Conservation (phyloP, 2,888 invertebrate species). For the Epistrophe eligans region DNA sequence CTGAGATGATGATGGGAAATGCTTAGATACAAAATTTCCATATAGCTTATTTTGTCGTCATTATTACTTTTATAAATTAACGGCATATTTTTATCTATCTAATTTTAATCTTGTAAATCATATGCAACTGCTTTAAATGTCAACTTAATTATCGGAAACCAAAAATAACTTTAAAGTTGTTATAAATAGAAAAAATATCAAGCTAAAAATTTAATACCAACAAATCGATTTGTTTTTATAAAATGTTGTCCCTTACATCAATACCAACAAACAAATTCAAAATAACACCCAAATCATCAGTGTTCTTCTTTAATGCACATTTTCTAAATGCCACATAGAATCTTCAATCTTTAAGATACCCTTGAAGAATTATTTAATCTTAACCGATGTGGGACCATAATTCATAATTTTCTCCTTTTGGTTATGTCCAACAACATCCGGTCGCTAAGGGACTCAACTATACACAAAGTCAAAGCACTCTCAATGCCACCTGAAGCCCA, state of each 20-base stretch:
- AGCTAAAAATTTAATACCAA: too few relatives aligned
- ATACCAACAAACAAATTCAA: background rate
- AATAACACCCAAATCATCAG: background rate
- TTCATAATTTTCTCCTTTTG: conserved; percentile 74
- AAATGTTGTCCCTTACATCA: background rate
- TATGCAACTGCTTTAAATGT: too few relatives aligned
- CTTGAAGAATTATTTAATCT: conserved; percentile 66
- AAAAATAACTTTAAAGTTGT: too few relatives aligned
- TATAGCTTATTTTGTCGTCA: too few relatives aligned
- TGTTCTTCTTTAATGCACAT: background rate
- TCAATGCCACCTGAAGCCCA: conserved; percentile 71
- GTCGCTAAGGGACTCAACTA: conserved; percentile 69
- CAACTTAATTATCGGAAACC: too few relatives aligned
- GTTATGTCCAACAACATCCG: conserved; percentile 69
- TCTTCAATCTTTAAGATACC: conserved; percentile 56
- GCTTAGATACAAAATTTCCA: too few relatives aligned
- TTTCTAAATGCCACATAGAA: background rate
- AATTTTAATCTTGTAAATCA: too few relatives aligned
- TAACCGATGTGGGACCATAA: conserved; percentile 68
- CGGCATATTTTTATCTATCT: too few relatives aligned
- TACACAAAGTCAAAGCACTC: conserved; percentile 35
- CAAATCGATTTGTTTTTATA: background rate
- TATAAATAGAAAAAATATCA: too few relatives aligned
- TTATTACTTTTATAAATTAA: too few relatives aligned
- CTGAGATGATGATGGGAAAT: too few relatives aligned